phyloP scores from a whole-genome alignment of 2,113 vertebrate genomes.

The Potamarius usumacintae region DNA sequence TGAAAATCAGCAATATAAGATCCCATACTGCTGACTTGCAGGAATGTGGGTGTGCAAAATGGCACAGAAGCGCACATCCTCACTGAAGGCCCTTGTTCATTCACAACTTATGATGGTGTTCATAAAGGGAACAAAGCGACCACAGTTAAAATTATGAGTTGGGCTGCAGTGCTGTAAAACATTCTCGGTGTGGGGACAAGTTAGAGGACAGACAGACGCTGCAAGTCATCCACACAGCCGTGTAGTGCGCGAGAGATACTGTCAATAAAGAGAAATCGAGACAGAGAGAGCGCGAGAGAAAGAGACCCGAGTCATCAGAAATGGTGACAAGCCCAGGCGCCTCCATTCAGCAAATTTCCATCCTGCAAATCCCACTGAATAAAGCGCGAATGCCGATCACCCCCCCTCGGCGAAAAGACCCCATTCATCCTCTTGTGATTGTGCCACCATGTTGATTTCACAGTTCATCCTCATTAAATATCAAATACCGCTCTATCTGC shows the following conservation, averaged over 20 bases:
- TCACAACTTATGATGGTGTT: constrained; percentile 1
- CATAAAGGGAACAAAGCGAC: constrained; percentile 31
- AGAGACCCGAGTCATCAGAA: constrained; percentile 45
- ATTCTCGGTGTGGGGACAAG: neutral
- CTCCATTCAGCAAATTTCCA: constrained; percentile 31
- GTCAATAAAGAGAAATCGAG: constrained; percentile 25
- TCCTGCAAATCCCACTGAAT: constrained; percentile 23
- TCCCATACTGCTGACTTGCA: constrained; percentile 10
- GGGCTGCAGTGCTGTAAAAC: constrained; percentile 7
- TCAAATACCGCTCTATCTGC: constrained; percentile 13
- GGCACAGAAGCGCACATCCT: neutral
- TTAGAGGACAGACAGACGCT: neutral
- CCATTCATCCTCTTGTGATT: constrained; percentile 52
- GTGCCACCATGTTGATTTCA: neutral
- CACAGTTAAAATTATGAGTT: constrained; percentile 10
- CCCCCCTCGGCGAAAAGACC: constrained; percentile 33
- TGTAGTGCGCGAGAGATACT: neutral
- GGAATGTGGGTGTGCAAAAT: constrained; percentile 22
- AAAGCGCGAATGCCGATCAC: constrained; percentile 21
- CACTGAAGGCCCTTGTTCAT: neutral
- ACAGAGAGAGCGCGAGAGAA: neutral
- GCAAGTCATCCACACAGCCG: constrained; percentile 17
- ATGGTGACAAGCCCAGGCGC: constrained; percentile 9
- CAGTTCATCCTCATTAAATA: constrained; percentile 14
- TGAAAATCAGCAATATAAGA: neutral